Evolutionary conservation across 2,113 vertebrate genomes (phyloP).

Genomic region (Notothenia rossii): DNA sequence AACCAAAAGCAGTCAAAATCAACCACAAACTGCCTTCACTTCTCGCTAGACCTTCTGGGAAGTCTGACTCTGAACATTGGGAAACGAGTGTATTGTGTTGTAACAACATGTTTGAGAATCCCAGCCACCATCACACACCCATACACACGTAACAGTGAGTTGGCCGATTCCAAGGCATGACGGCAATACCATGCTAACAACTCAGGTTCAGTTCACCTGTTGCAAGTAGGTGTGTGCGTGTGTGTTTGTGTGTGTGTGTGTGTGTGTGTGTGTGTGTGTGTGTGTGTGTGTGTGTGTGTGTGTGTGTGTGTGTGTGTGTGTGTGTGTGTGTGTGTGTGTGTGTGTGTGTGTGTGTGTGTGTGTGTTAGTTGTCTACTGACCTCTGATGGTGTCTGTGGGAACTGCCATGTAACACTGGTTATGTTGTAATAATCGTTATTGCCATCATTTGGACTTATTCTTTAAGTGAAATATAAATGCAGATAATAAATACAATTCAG

Average conservation of each 20-base stretch:
- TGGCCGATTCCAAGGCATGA: conserved; percentile 17
- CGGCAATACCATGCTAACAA: conserved; percentile 20
- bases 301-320: too few species aligned
- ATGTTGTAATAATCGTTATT: background rate
- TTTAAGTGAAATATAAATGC: background rate
- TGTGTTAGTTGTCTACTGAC: conserved; percentile 20
- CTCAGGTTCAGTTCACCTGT: background rate
- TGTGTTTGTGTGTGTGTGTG: too few species aligned
- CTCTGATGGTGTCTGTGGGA: conserved; percentile 51
- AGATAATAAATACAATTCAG: background rate
- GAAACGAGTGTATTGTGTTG: conserved; percentile 14
- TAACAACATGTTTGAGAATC: background rate
- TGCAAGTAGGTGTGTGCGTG: background rate
- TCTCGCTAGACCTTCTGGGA: conserved; percentile 23
- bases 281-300: too few species aligned
- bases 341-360: too few species aligned
- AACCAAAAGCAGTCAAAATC: background rate
- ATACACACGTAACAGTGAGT: conserved; percentile 5
- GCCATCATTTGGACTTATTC: background rate
- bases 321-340: too few species aligned
- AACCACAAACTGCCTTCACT: background rate
- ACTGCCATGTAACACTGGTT: conserved; percentile 9
- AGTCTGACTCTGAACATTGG: conserved; percentile 24
- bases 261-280: too few species aligned
- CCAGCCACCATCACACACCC: background rate